Base-by-base conservation (phyloP, 2,113 vertebrate species). In the Ia io region DNA sequence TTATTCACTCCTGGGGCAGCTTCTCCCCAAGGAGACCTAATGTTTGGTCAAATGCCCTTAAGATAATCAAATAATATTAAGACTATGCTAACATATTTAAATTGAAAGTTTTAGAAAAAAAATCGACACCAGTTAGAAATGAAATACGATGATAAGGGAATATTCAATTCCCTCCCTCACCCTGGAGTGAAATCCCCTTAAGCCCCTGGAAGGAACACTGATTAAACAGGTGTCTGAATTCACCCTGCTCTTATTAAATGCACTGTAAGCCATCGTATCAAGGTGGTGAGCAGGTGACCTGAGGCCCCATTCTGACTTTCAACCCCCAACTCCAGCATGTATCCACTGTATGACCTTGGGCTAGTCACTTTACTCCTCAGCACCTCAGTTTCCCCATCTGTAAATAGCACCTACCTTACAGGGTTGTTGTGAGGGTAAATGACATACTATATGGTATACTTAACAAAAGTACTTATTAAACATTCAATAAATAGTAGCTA, bases 191-290 rank as follows among this genome's bases (percentile, higher is more conserved):
- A 70, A 42, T 70, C 40, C 42, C 44, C 23, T 30, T n/a, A 82
- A 47, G 2, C 9, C 25, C 6, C 6, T 74, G 51, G 22, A 93
- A 59, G 28, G n/a, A 88, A 17, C 4, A 9, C 6, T 18, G 32
- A 9, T 1, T 51, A 79, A 73, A 56, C 25, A 65, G 20, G 30
- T 61, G 2, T 30, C 49, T 51, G 35, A 49, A 51, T 3, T 5
- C 1, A 6, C 12, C 20, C 16, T 44, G 9, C 47, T 79, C 30
- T 83, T 18, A 6, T 83, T 18, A 6, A 4, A n/a, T 14, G 6
- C 14, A 4, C 14, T 17, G 2, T 16, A 2, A 51, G 30, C n/a
- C 12, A 4, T 0, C 5, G 25, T 23, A 13, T 11, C n/a, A 22
- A 1, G 23, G 25, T 37, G 6, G 28, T 2, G 28, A 5, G 12